Conservation (phyloP, 92 coral and sea anemone species). For the Metridium senile region DNA sequence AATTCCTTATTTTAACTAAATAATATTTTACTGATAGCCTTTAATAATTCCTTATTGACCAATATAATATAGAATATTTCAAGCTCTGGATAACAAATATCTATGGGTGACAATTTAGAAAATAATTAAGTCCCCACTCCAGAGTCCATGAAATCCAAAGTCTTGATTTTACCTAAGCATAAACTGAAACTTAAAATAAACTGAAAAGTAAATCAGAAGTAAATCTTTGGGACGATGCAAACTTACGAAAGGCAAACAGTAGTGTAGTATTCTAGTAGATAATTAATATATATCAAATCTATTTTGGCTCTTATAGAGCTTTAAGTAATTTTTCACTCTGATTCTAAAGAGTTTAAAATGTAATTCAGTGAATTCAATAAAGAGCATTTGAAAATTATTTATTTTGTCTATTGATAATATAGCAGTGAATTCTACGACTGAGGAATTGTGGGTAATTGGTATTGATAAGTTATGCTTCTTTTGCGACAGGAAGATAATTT, state of each 20-base stretch:
- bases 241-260: background rate
- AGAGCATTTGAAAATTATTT: conserved; percentile 10
- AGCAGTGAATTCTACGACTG: no score
- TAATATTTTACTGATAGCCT: no score
- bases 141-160: background rate
- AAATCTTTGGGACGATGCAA: background rate
- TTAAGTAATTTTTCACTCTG: background rate
- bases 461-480: no score
- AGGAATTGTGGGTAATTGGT: no score
- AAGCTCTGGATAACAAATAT: no score
- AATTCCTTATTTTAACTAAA: no score
- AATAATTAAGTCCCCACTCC: background rate
- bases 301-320: conserved; percentile 26
- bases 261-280: background rate
- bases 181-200: background rate
- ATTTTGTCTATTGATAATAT: no score
- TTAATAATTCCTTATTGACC: no score
- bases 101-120: no score
- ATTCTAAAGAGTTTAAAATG: background rate
- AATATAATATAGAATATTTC: no score
- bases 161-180: background rate
- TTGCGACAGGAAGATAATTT: no score
- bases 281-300: background rate
- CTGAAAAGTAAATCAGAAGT: no score
- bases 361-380: conserved; percentile 20